Evolutionary conservation across 2,888 invertebrate species (phyloP).

Genomic region (Aphodius granarius): DNA sequence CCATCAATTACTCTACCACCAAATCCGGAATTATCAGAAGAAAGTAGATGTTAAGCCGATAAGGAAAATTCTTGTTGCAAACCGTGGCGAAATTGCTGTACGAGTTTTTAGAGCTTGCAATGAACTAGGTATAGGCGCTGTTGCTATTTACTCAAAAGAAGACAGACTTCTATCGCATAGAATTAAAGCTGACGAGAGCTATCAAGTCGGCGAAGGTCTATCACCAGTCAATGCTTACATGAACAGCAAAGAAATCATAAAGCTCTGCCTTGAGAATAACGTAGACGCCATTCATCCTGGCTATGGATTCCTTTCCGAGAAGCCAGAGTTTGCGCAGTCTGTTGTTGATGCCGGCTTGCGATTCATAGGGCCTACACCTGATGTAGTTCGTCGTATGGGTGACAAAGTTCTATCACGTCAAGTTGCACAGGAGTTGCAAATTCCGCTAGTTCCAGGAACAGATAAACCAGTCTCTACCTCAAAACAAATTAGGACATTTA

Average conservation of each 20-base stretch:
- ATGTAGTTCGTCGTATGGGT: not conserved
- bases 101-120: slow-evolving; percentile 5
- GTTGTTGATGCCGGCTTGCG: not conserved
- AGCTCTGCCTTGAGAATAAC: not conserved
- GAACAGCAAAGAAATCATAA: not conserved
- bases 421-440: not conserved
- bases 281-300: slow-evolving; percentile 4
- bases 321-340: not conserved
- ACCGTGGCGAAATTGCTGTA: slow-evolving; percentile 5
- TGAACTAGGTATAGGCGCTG: not conserved
- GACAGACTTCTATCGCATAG: slow-evolving; percentile 3
- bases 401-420: not conserved
- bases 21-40: not conserved
- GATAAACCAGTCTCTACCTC: not conserved
- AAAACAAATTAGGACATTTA: not conserved
- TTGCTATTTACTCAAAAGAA: not conserved
- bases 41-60: not conserved
- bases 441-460: slow-evolving; percentile 1
- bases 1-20: not conserved
- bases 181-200: not conserved
- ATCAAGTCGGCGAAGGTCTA: not conserved
- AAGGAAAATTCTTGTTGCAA: not conserved
- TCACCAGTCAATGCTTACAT: not conserved
- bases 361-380: not conserved
- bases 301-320: slow-evolving; percentile 3